Base-by-base conservation (phyloP, 2,888 invertebrate genomes). In the Mythimna ferrago region DNA sequence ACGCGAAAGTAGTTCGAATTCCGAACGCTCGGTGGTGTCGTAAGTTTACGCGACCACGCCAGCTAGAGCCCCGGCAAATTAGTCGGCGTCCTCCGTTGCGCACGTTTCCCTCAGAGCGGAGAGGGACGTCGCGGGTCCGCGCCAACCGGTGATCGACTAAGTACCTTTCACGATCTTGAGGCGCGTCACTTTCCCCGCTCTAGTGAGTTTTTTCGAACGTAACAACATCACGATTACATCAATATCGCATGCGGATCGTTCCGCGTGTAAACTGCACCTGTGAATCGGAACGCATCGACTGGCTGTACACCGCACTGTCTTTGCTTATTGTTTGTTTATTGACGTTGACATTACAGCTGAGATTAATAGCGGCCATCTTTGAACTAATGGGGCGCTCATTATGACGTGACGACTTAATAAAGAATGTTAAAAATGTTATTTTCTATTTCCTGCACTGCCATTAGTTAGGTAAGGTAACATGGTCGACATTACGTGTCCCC, bases 1-100 rank as follows among this genome's bases (percentile, higher is more conserved):
- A 95, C 93, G 94, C 95, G 95, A 95, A 96, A 95, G 95, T 95
- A 94, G 95, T 94, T 94, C 95, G 94, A 95, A 96, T 94, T 94
- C 94, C 94, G 90, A 92, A 91, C 93, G 91, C 89, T 91, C 87
- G 86, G 84, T 84, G 87, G 93, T 95, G 95, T 95, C 93, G 95
- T 95, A 95, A 95, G 95, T 93, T 89, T 88, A 89, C 85, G 75
- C 84, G 88, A 84, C 94, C 94, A 93, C 74, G 76, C 54, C 72
- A 90, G 76, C 67, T 73, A 85, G 95, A 93, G 82, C 95, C 84
- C 83, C 87, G 88, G 86, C 90, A 90, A 92, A 92, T 92, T 90
- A 90, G 88, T 87, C 79, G 77, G 71, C 80, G 78, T 83, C 86
- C 84, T 83, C 81, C 53, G 71, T 71, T 73, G 68, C 66, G 83